Evolutionary conservation across 2,113 vertebrate species (phyloP).

Genomic region (Geococcyx californianus): DNA sequence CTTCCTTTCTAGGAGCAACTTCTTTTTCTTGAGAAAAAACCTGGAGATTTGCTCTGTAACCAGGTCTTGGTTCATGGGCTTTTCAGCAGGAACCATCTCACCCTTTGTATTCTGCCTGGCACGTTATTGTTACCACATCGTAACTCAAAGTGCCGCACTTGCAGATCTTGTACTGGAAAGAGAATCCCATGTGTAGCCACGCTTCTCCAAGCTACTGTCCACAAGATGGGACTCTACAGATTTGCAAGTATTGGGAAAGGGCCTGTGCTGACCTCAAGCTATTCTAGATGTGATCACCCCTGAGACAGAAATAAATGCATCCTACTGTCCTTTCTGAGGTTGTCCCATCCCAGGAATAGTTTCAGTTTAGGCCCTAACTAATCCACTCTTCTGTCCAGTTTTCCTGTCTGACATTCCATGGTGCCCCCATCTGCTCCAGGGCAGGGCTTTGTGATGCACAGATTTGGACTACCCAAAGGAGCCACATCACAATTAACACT

Average conservation of each 20-base stretch:
- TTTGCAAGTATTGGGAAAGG: neutral
- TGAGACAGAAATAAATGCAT: neutral
- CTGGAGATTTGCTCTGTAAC: neutral
- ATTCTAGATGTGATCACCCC: neutral
- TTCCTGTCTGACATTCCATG: neutral
- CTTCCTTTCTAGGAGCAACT: neutral
- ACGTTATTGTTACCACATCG: neutral
- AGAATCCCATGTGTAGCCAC: neutral
- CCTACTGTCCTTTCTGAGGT: neutral
- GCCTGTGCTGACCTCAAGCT: neutral
- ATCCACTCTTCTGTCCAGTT: neutral
- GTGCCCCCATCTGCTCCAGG: neutral
- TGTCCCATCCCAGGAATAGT: neutral
- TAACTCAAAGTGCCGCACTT: neutral
- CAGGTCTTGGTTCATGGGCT: neutral
- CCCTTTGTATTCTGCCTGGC: neutral
- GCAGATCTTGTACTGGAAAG: neutral
- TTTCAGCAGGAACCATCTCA: neutral
- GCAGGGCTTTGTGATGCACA: neutral
- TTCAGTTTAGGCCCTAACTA: neutral
- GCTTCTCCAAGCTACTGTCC: neutral
- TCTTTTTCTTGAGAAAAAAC: neutral
- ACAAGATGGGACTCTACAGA: neutral
- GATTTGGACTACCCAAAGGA: neutral
- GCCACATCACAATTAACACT: neutral